Evolutionary conservation across 92 coral and sea anemone species (phyloP), one percentile per base, ranked within the genome.

Genomic region (Ricordea florida): DNA sequence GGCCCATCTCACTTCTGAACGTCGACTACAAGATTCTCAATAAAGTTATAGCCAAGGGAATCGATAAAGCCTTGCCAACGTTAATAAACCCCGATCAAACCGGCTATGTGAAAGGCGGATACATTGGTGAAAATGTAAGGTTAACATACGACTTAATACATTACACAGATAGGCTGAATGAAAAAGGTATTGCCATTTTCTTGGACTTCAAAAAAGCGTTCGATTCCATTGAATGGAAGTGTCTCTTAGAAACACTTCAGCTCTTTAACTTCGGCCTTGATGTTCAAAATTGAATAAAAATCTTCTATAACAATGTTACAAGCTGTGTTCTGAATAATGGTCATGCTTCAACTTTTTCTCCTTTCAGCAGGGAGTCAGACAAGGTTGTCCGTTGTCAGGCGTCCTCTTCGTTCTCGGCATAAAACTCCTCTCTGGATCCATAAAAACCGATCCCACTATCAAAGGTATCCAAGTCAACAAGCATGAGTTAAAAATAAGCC

Each of bases 21-120:
- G 50, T 66, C 53, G 84, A 78, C 32, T 67, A 67, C 34, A 79
- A 79, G 42, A 67, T 79, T 8, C 60, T 50, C 10, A 45, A 77
- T 7, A 68, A 68, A 28, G 62, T 58, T 25, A 50, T 66, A 33
- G 66, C 84, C 21, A 78, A 50, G 27, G 25, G 85, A 28, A 26
- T 79, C 18, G 69, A 79, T 57, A 67, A 24, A 10, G 66, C 66
- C 15, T 26, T 78, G 1, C 76, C 77, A 42, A 50, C 36, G 13
- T 44, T 78, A 10, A 66, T 77, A 35, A 13, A 46, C 24, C 25
- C 48, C 48, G 36, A 63, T 33, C 83, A 76, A 66, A 76, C 75
- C 13, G 84, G 84, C 16, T 78, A 35, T 23, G 17, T 66, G 18
- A 66, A 66, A 42, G 84, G 56, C 33, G 66, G 56, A 78, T 66